Evolutionary conservation across 2,797 vertebrate species (phyloP), one percentile per base, ranked within the genome.

Genomic region (Arrhamphus sclerolepis): DNA sequence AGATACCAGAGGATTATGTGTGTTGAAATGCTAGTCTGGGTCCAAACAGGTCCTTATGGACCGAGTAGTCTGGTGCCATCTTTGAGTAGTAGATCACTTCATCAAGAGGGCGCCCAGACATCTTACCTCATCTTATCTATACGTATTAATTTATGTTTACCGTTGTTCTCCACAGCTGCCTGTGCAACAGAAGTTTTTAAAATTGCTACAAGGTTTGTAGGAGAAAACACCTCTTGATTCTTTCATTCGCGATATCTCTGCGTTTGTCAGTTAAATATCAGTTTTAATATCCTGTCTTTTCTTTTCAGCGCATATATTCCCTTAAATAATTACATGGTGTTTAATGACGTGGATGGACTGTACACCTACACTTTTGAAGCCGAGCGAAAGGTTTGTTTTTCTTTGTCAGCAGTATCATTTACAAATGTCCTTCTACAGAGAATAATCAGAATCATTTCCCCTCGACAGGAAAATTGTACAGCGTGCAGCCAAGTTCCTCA

Each of bases 121-220:
- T n/a, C n/a, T n/a, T 29, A 7, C 8, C 4, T 29, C 2, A 7
- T 7, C 8, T 9, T 29, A 29, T 29, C 29, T 29, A 29, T 7
- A 26, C 24, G 6, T 26, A 10, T 16, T 3, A 1, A 14, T 5
- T 13, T 16, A 1, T 9, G 40, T 21, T 49, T 46, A 8, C 44
- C 17, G 70, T 72, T 68, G n/a, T 59, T 73, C 26, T 72, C 79
- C 85, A n/a, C 75, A 98, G 97, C 96, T 92, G 89, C 95, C 64
- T 98, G 96, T 17, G 94, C 97, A 81, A 94, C 93, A 8, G 96
- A 98, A 86, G 97, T 98, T 86, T 99, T 98, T 91, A 98, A 99
- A 94, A 95, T 98, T 82, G 97, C 97, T 57, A 95, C 97, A 86
- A 98, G 97, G 97, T 98, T 74, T 88, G 88, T 71, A 1, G 40